Evolutionary conservation across 2,888 invertebrate genomes (phyloP), one percentile per base, ranked within the genome.

Genomic region (Iphiclides podalirius): DNA sequence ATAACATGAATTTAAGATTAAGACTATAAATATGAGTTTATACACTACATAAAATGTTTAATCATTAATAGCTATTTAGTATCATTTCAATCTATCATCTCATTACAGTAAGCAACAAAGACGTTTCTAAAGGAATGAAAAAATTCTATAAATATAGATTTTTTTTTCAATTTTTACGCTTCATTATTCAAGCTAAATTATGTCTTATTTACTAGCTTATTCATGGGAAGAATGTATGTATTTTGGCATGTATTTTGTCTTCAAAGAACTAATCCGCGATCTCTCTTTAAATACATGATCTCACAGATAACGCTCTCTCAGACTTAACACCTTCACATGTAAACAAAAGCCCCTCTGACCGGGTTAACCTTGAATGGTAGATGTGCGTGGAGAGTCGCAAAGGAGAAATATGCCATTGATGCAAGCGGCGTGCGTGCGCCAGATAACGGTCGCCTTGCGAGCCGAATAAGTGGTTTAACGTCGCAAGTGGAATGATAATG

Each of bases 321-420:
- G 47, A 37, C 48, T 33, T 43, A 66, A 68, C 67, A 63, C 57
- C 64, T 66, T 60, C 60, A 73, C 72, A 67, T 75, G 78, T 79
- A 81, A 80, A 86, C 83, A 86, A 86, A 79, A 79, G 71, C 67
- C 72, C 67, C 73, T n/a, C 73, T 87, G 83, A 88, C 88, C 88
- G 82, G 86, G 88, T 88, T 84, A 87, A 71, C 83, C 78, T 79
- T 84, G 80, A 85, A 86, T 86, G 82, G 83, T 77, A 84, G 86
- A 84, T 83, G 81, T 81, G 77, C 66, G 75, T 75, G 66, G 72
- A 49, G 82, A 86, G 85, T 84, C 80, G 80, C 82, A 66, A 69
- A 70, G 79, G 79, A 85, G 86, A 88, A 87, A 86, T 86, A 79
- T 85, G 84, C 79, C 86, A 86, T 85, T 85, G 85, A 85, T 82